These are phyloP conservation scores for Metopia argyrocephala DNA, from an alignment of 2,888 invertebrate genomes.

Conservation along the genomic window DNA sequence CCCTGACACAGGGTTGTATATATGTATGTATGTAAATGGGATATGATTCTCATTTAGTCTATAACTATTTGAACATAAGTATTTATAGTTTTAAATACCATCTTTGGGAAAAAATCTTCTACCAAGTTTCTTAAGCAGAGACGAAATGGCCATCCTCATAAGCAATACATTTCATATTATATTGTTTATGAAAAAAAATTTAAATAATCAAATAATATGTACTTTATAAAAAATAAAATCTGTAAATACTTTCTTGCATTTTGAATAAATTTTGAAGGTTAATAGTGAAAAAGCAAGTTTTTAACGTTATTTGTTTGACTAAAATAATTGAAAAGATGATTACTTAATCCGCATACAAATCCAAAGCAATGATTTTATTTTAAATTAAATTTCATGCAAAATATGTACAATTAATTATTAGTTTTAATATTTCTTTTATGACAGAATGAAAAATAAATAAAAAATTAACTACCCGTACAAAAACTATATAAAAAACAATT, in stretches of 20 bases:
- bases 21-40: too few relatives aligned
- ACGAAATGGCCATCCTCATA: too few relatives aligned
- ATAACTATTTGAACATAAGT: too few relatives aligned
- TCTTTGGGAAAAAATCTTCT: too few relatives aligned
- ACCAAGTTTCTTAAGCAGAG: too few relatives aligned
- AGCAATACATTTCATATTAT: too few relatives aligned
- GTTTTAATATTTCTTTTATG: neutral
- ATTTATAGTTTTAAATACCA: too few relatives aligned
- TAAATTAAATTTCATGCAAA: neutral
- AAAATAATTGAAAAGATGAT: neutral
- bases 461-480: neutral
- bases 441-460: neutral
- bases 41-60: too few relatives aligned
- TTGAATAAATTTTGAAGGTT: neutral
- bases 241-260: neutral
- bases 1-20: too few relatives aligned
- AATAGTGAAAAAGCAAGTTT: neutral
- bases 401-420: neutral
- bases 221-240: neutral
- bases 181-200: too few relatives aligned
- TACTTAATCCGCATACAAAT: neutral
- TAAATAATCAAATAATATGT: neutral
- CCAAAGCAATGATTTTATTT: neutral
- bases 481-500: conserved; percentile 25
- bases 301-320: too few relatives aligned